Evolutionary conservation across 2,888 invertebrate genomes (phyloP).

Genomic region (Furcula furcula): DNA sequence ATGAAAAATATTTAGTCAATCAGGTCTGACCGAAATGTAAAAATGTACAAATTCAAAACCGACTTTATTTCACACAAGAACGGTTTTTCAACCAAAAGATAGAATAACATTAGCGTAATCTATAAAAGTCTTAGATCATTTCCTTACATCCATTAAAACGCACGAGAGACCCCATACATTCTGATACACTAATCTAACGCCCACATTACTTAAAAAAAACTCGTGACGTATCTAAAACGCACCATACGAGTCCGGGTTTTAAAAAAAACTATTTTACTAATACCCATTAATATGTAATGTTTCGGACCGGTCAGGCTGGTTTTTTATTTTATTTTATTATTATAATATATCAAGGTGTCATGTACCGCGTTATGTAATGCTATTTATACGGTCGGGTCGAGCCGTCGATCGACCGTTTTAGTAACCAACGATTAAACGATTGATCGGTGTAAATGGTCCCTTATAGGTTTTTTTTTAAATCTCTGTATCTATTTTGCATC

Average conservation of each 20-base stretch:
- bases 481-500: no score
- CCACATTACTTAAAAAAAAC: constrained; percentile 43
- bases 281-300: constrained; percentile 66
- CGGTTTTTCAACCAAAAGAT: background rate
- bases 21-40: no score
- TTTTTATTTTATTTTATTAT: constrained; percentile 23
- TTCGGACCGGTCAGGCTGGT: constrained; percentile 47
- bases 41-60: no score
- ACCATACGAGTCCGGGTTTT: constrained; percentile 39
- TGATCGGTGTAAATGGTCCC: no score
- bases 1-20: no score
- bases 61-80: background rate
- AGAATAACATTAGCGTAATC: constrained; percentile 32
- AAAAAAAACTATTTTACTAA: constrained; percentile 64
- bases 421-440: no score
- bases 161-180: constrained; percentile 34
- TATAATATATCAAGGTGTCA: constrained; percentile 66
- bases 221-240: constrained; percentile 51
- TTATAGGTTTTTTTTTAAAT: no score
- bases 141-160: constrained; percentile 52
- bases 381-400: constrained; percentile 69
- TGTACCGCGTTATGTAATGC: constrained; percentile 66
- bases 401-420: constrained; percentile 63
- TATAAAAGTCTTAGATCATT: constrained; percentile 47
- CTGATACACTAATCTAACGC: constrained; percentile 53